Conservation (phyloP, 2,113 vertebrate species). For the Gorsachius goisagi region DNA sequence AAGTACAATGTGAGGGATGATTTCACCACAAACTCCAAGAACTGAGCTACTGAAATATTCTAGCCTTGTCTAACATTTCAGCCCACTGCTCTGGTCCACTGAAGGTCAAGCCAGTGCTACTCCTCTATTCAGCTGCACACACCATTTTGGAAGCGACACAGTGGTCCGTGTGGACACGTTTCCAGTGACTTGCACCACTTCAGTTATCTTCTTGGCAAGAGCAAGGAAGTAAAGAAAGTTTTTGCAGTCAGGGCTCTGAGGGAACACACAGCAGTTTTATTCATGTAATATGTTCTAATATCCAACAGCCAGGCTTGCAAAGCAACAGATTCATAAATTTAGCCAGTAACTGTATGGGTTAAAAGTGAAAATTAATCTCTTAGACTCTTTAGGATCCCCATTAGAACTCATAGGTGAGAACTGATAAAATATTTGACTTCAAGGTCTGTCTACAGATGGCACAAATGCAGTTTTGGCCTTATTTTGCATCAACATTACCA, state of each 20-base stretch:
- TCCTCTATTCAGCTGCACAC: neutral
- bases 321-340: neutral
- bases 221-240: neutral
- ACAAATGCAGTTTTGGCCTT: neutral
- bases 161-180: neutral
- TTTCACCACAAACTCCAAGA: neutral
- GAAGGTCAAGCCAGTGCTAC: neutral
- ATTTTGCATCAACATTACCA: neutral
- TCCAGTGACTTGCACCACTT: neutral
- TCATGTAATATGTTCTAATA: fast-evolving
- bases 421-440: neutral
- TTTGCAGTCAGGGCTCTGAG: neutral
- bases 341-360: neutral
- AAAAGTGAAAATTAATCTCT: neutral
- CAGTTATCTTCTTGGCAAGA: neutral
- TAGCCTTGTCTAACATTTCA: neutral
- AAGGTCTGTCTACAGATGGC: neutral
- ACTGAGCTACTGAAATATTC: neutral
- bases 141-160: neutral
- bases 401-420: neutral
- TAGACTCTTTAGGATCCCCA: neutral
- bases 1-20: neutral
- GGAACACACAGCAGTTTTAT: neutral
- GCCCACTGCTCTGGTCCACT: neutral
- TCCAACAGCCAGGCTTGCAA: neutral